phyloP scores from a whole-genome alignment of 37 sponge, comb jelly and placozoan genomes.

The Corticium candelabrum region DNA sequence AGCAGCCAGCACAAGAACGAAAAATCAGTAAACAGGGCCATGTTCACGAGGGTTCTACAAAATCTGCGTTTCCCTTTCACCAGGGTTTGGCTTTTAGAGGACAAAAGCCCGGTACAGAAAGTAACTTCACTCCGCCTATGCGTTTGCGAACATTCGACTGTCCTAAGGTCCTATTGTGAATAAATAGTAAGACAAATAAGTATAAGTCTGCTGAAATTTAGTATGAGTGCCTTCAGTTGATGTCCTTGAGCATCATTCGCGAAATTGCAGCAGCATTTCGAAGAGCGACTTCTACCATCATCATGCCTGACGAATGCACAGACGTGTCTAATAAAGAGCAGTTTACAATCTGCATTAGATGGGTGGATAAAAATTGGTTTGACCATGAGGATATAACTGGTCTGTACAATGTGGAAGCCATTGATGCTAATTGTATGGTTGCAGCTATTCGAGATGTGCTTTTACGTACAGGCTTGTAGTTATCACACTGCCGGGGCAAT shows the following conservation, averaged over 20 bases:
- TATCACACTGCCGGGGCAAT: no score
- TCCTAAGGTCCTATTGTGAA: background rate
- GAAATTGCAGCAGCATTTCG: background rate
- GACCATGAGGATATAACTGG: background rate
- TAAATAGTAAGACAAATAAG: background rate
- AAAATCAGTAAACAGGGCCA: no score
- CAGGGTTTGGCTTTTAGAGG: conserved; percentile 1
- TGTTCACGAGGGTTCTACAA: no score
- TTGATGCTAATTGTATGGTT: no score
- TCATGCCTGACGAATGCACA: background rate
- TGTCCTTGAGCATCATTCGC: background rate
- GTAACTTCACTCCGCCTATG: no score
- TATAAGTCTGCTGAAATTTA: background rate
- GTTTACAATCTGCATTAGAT: background rate
- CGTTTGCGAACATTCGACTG: background rate
- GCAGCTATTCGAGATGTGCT: no score
- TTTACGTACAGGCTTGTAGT: no score
- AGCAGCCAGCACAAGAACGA: no score
- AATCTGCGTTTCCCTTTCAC: background rate
- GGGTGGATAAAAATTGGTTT: background rate
- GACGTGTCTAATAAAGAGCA: background rate
- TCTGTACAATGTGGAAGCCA: no score
- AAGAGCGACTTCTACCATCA: background rate
- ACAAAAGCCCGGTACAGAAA: no score
- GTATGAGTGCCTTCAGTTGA: background rate